Evolutionary conservation across 1,140 invertebrate species (phyloP), one percentile per base, ranked within the genome.

Genomic region (Tribolium castaneum): DNA sequence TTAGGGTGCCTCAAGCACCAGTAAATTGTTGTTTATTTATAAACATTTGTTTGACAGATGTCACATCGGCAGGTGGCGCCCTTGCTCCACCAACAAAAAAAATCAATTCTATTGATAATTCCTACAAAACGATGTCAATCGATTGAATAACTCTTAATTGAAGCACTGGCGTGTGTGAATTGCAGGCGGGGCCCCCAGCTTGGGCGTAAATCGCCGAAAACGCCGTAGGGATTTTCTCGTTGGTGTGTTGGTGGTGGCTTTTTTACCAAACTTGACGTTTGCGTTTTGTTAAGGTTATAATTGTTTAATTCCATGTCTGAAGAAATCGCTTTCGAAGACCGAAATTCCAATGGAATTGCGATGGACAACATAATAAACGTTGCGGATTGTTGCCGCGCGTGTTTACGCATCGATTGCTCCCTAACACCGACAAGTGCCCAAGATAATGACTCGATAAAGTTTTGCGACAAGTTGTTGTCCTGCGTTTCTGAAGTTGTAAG

Each of bases 401-500:
- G 84, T 80, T 80, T 85, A 78, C 78, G 83, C 34, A 80, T 82
- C 13, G 82, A 82, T 78, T 83, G 84, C 79, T 78, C 80, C n/a
- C 76, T 85, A 75, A 85, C 82, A 54, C 77, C 83, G 19, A 85
- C 83, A 76, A 80, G 72, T 50, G 70, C 78, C 4, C 78, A 80
- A 52, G 84, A 85, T 80, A 78, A 79, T 25, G 84, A 85, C 79
- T 82, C 82, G 9, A 80, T 85, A 14, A 85, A 83, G 70, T 83
- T 84, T 66, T 82, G 79, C 51, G 83, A 82, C 71, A 85, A 85
- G 80, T 74, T 85, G n/a, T 49, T 79, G 9, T 79, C 82, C 70
- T 85, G 84, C 78, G 80, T 85, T 25, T 81, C 84, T 6, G 84
- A 84, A 81, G 79, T 85, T 66, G 84, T 85, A 84, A 79, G 80